Evolutionary conservation across 2,113 vertebrate species (phyloP).

Genomic region (Sturnus vulgaris): DNA sequence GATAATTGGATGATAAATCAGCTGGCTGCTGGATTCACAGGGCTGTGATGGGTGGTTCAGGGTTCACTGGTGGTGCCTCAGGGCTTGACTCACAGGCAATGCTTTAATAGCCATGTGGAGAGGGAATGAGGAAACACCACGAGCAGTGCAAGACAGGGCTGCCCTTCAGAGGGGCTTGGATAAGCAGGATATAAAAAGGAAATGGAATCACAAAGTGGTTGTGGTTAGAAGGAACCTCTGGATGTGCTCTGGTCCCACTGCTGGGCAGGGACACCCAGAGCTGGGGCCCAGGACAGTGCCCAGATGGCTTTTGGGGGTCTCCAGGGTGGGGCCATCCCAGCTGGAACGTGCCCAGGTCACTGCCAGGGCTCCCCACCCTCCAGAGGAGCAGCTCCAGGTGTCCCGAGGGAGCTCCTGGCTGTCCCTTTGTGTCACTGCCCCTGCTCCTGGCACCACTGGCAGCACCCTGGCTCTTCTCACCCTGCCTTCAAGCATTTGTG

Average conservation of each 20-base stretch:
- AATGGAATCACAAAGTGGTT: background rate
- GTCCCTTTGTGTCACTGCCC: background rate
- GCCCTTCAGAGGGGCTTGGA: background rate
- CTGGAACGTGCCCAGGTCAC: background rate
- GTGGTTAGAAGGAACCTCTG: background rate
- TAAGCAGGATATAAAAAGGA: background rate
- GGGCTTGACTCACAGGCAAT: background rate
- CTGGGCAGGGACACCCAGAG: background rate
- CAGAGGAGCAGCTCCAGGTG: background rate
- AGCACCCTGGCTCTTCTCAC: background rate
- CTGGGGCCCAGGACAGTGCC: background rate
- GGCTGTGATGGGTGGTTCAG: background rate
- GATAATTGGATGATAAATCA: background rate
- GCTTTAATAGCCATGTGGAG: fast-evolving
- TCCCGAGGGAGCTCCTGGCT: background rate
- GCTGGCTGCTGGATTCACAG: background rate
- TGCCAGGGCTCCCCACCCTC: background rate
- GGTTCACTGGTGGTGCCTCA: background rate
- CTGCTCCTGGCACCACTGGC: background rate
- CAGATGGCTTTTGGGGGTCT: background rate
- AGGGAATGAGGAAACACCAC: background rate
- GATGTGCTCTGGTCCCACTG: background rate
- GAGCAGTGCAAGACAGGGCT: background rate
- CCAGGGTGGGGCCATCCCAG: background rate
- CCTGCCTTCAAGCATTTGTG: background rate